phyloP scores from a whole-genome alignment of 2,113 vertebrate genomes.

The Apaloderma vittatum region DNA sequence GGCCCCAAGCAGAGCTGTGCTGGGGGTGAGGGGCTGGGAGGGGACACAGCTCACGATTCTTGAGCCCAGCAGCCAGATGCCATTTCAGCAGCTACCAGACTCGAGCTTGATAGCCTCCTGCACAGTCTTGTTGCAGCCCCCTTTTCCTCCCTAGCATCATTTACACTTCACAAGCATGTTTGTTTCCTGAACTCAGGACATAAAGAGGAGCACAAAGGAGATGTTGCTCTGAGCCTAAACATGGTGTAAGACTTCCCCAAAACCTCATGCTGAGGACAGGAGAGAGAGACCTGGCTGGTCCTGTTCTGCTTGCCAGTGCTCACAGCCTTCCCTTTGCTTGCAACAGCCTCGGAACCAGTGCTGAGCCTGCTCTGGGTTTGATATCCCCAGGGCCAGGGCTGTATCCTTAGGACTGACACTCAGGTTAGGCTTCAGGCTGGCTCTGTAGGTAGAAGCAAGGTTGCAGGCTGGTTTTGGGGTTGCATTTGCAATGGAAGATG shows the following conservation, averaged over 20 bases:
- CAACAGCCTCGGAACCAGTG: background rate
- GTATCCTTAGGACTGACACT: background rate
- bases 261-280: background rate
- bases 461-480: background rate
- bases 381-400: background rate
- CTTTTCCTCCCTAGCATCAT: background rate
- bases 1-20: background rate
- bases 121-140: background rate
- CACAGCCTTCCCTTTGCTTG: background rate
- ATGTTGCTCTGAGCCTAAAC: background rate
- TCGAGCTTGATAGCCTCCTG: background rate
- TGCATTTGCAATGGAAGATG: background rate
- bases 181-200: background rate
- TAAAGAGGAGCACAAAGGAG: background rate
- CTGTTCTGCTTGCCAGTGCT: background rate
- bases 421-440: accelerated
- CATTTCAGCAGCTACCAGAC: background rate
- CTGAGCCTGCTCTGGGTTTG: background rate
- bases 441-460: background rate
- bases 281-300: background rate
- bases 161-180: background rate
- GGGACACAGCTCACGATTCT: accelerated
- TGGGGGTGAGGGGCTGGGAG: background rate
- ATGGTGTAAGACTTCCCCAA: background rate
- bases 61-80: background rate